A percentile compares a stretch with the other conserved stretches of the same genome.
These are phyloP conservation scores for Pteria penguin DNA, from an alignment of 2,888 invertebrate species.

Conservation along the genomic window DNA sequence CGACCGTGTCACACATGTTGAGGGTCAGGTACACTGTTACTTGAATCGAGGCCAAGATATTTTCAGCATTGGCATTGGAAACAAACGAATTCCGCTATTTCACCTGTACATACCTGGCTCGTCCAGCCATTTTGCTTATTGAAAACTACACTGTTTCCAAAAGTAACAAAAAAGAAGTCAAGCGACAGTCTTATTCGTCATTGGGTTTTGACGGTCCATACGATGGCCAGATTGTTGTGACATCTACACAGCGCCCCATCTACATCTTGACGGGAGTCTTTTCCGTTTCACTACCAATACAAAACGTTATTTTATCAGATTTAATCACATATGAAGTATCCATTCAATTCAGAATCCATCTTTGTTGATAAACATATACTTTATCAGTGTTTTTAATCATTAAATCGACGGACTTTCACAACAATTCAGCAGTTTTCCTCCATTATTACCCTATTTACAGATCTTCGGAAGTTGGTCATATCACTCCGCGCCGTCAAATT, in stretches of 20 bases:
- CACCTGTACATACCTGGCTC: slow-evolving; percentile 34
- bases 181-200: background rate
- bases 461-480: slow-evolving; percentile 31
- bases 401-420: slow-evolving; percentile 15
- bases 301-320: background rate
- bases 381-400: too few relatives aligned
- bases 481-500: slow-evolving; percentile 45
- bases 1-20: too few relatives aligned
- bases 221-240: background rate
- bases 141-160: slow-evolving; percentile 14
- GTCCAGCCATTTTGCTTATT: slow-evolving; percentile 13
- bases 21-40: too few relatives aligned
- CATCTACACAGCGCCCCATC: too few relatives aligned
- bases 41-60: too few relatives aligned
- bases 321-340: too few relatives aligned
- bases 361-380: too few relatives aligned
- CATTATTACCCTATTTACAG: slow-evolving; percentile 49
- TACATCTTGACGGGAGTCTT: background rate
- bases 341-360: too few relatives aligned
- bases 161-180: background rate
- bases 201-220: background rate
- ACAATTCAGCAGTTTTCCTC: slow-evolving; percentile 43
- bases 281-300: background rate
- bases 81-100: too few relatives aligned
- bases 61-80: too few relatives aligned